Percentiles rank a stretch among this genome's conserved stretches.
These are phyloP conservation scores for Willisornis vidua DNA, from an alignment of 2,113 vertebrate genomes.

Conservation along the genomic window DNA sequence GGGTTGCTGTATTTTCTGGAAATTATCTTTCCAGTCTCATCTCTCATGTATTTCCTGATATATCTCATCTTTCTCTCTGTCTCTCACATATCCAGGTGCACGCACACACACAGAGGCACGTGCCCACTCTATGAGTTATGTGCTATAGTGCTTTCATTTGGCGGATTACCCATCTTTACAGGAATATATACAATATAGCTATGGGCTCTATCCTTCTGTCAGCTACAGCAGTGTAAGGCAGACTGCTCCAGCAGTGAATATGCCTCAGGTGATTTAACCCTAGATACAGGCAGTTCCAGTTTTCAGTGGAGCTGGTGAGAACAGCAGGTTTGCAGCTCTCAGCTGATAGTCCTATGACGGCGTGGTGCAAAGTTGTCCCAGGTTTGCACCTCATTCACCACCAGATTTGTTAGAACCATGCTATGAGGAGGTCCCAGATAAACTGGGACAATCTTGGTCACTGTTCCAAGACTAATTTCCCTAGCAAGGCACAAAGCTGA, in stretches of 20 bases:
- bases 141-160: background rate
- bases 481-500: background rate
- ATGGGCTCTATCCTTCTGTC: background rate
- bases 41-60: conserved; percentile 4
- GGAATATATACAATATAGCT: background rate
- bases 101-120: background rate
- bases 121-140: background rate
- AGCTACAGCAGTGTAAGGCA: background rate
- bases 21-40: conserved; percentile 15
- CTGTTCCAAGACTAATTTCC: background rate
- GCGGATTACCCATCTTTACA: background rate
- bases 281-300: background rate
- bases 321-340: background rate
- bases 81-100: background rate
- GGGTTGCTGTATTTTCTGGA: conserved; percentile 19
- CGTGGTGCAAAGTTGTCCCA: background rate
- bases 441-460: background rate
- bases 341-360: background rate
- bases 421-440: background rate
- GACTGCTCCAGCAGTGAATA: background rate
- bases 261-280: background rate
- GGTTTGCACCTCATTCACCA: background rate
- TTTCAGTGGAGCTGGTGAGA: background rate
- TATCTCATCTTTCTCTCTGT: background rate
- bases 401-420: background rate